Evolutionary conservation across 2,797 vertebrate genomes (phyloP).

Genomic region (Oceanodroma leucorhoa): DNA sequence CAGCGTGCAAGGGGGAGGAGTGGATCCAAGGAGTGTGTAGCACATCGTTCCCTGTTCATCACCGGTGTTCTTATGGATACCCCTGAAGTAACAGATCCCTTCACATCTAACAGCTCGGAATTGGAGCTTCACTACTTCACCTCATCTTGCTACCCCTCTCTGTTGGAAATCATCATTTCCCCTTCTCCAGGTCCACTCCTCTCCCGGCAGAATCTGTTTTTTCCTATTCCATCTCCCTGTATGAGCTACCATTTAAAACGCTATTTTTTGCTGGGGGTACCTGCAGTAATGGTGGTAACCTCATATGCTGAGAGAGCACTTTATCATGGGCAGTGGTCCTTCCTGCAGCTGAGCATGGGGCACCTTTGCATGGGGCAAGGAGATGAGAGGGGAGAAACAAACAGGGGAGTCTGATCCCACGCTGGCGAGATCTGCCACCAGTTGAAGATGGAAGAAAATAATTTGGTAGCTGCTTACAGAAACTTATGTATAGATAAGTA

Average conservation of each 20-base stretch:
- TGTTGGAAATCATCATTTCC: neutral
- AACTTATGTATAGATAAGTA: neutral
- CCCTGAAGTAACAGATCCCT: neutral
- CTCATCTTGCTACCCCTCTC: neutral
- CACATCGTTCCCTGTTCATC: neutral
- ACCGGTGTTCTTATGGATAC: neutral
- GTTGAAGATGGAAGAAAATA: neutral
- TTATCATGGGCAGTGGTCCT: neutral
- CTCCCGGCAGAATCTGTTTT: neutral
- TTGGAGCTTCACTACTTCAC: neutral
- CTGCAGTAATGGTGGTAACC: neutral
- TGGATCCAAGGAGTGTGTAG: rapidly evolving
- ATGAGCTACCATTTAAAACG: neutral
- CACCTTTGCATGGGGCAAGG: neutral
- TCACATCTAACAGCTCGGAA: neutral
- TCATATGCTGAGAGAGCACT: neutral
- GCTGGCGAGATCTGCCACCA: neutral
- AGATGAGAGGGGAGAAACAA: neutral
- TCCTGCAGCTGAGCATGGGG: neutral
- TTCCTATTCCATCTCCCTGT: neutral
- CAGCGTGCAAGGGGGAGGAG: neutral
- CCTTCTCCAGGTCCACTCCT: neutral
- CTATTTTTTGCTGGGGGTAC: neutral
- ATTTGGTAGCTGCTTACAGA: neutral
- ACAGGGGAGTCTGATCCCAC: neutral